Percentiles rank a stretch among this genome's conserved stretches.
These are phyloP conservation scores for Caenorhabditis plicata DNA, from an alignment of 2,888 invertebrate genomes.

Conservation along the genomic window DNA sequence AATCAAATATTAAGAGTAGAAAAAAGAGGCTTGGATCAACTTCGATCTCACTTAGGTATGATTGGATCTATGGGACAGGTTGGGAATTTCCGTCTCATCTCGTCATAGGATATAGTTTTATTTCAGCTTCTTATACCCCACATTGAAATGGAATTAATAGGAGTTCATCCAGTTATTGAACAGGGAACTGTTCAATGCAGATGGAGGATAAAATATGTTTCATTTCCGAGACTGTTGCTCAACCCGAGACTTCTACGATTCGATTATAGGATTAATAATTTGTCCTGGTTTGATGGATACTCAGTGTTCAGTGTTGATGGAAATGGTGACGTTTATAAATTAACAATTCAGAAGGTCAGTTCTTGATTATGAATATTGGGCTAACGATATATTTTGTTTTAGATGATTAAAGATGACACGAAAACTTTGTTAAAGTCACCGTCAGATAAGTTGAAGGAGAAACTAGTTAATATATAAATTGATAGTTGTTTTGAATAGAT, in stretches of 20 bases:
- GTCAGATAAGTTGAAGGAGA: slow-evolving; percentile 28
- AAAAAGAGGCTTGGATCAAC: slow-evolving; percentile 43
- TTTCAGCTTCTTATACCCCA: slow-evolving; percentile 44
- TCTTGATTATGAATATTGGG: not conserved
- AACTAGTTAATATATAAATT: too few relatives aligned
- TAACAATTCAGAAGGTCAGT: slow-evolving; percentile 44
- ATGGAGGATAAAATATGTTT: slow-evolving; percentile 60
- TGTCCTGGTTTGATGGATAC: slow-evolving; percentile 62
- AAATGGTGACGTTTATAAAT: slow-evolving; percentile 58
- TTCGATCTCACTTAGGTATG: slow-evolving; percentile 54
- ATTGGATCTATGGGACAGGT: slow-evolving; percentile 47
- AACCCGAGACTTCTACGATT: slow-evolving; percentile 41
- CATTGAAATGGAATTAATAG: slow-evolving; percentile 50
- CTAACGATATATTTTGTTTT: slow-evolving; percentile 1
- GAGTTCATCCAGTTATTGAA: slow-evolving; percentile 52
- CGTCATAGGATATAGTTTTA: not conserved
- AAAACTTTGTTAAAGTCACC: slow-evolving; percentile 17
- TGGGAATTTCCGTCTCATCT: too few relatives aligned
- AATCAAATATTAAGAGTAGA: slow-evolving; percentile 55
- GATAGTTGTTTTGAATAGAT: too few relatives aligned
- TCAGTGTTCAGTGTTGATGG: slow-evolving; percentile 60
- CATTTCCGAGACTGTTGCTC: slow-evolving; percentile 32
- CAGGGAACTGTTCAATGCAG: slow-evolving; percentile 63
- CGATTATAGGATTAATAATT: slow-evolving; percentile 41
- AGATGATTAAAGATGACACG: slow-evolving; percentile 26